phyloP scores from a whole-genome alignment of 2,888 invertebrate genomes.

The Hydroisotoma schaefferi region DNA sequence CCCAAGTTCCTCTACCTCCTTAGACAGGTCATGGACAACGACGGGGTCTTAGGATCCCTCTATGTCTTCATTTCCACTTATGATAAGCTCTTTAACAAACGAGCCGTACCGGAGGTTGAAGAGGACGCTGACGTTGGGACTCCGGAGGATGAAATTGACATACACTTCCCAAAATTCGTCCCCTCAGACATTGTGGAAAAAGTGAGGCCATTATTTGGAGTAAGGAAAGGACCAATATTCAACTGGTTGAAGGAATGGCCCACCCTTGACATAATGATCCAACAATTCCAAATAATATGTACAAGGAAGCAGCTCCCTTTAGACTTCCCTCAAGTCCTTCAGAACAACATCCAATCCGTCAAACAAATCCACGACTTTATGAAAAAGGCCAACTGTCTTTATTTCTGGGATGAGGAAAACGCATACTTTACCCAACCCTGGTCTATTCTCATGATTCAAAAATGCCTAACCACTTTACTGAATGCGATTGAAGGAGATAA shows the following conservation, averaged over 20 bases:
- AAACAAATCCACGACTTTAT: background rate
- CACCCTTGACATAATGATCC: background rate
- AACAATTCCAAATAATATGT: constrained; percentile 5
- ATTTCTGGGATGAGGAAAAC: constrained; percentile 8
- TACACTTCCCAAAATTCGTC: background rate
- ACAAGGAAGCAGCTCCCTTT: background rate
- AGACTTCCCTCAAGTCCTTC: constrained; percentile 12
- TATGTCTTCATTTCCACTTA: background rate
- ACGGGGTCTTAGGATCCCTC: background rate
- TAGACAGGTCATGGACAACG: background rate
- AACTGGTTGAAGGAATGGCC: constrained; percentile 1
- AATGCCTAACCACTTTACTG: background rate
- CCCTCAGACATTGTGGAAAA: constrained; percentile 8
- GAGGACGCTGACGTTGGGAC: background rate
- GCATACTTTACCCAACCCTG: constrained; percentile 6
- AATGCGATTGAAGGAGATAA: too few relatives aligned
- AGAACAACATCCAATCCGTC: background rate
- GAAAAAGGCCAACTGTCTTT: background rate
- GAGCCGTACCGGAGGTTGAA: too few relatives aligned
- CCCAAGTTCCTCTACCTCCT: constrained; percentile 10
- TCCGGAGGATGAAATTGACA: background rate
- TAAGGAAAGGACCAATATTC: background rate
- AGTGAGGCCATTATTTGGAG: background rate
- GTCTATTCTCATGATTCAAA: background rate
- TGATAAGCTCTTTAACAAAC: background rate